Base-by-base conservation (phyloP, 2,113 vertebrate species). In the Corydoras maculifer region DNA sequence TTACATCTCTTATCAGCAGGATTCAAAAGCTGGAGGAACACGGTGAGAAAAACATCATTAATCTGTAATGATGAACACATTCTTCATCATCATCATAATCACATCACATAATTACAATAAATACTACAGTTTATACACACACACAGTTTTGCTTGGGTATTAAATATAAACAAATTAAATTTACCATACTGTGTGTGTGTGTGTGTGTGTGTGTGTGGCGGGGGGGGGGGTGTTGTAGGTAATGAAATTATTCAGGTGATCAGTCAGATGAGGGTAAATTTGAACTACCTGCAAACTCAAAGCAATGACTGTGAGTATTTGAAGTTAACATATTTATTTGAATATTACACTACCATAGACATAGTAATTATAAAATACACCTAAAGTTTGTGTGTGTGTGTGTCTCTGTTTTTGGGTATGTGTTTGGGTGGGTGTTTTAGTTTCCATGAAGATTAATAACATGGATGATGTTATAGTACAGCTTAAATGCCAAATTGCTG, bases 401-500 rank as follows among this genome's bases (percentile, higher is more conserved):
- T 63, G 14, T 71, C 3, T 6, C 3, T 69, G 51, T 55, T 14
- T 68, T 31, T 68, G 58, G 68, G 58, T 74, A 59, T 74, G 65
- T 74, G 58, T 58, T 32, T 73, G 31, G 51, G 25, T 73, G 51
- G 60, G 11, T 73, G 55, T 58, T 8, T n/a, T 48, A 76, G 75
- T 68, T 58, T 32, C 54, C 18, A 51, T 51, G 62, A 11, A 71
- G 55, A 25, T 68, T 12, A 30, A 63, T 3, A 6, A 54, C 13
- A 43, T 59, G 25, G n/a, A 58, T 2, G 50, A 65, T 13, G 12
- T 59, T 48, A 30, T 54, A 4, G 9, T 58, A 29, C 65, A 77
- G 9, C 51, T 77, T 7, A 76, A 72, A 62, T 76, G 75, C 14
- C 35, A 29, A 2, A 55, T 76, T 11, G 35, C 15, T 9, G 18